These are phyloP conservation scores for Stegastes partitus DNA, from an alignment of 2,113 vertebrate species.

Conservation along the genomic window DNA sequence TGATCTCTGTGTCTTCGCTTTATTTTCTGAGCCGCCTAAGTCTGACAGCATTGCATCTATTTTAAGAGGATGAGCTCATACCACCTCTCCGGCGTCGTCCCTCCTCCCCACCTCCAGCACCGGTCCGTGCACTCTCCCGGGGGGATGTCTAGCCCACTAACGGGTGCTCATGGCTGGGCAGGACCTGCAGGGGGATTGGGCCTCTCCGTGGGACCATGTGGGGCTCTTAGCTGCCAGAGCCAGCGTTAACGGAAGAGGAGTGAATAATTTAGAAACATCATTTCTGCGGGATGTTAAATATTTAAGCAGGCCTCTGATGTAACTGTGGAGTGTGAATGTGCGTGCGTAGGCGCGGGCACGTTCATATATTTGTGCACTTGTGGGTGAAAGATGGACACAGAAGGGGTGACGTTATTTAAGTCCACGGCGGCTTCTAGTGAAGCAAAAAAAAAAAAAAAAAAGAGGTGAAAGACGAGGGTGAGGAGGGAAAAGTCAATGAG, in stretches of 20 bases:
- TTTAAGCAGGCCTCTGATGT: constrained; percentile 78
- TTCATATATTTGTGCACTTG: constrained; percentile 51
- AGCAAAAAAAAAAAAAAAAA: constrained; percentile 11
- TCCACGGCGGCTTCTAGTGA: constrained; percentile 19
- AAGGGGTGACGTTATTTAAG: constrained; percentile 76
- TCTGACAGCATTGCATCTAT: constrained; percentile 79
- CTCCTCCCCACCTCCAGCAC: constrained; percentile 61
- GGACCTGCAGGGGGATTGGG: constrained; percentile 63
- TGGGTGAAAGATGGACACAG: constrained; percentile 52
- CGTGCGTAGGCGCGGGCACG: constrained; percentile 20
- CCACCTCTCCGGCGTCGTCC: constrained; percentile 46
- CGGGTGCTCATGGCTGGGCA: constrained; percentile 67
- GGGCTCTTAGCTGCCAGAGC: constrained; percentile 75
- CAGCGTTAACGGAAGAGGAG: constrained; percentile 64
- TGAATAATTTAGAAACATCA: constrained; percentile 81
- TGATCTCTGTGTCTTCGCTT: constrained; percentile 53
- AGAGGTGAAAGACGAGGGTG: constrained; percentile 32
- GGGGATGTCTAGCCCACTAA: constrained; percentile 73
- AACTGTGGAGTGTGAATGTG: constrained; percentile 66
- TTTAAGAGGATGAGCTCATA: constrained; percentile 80
- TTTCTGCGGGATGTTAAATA: constrained; percentile 77
- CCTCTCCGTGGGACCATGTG: constrained; percentile 68
- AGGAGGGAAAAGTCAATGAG: constrained; percentile 22
- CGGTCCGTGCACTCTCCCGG: constrained; percentile 59
- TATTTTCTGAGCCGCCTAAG: constrained; percentile 58